phyloP scores from a whole-genome alignment of 2,797 vertebrate genomes.

The Chrysocyon brachyurus region DNA sequence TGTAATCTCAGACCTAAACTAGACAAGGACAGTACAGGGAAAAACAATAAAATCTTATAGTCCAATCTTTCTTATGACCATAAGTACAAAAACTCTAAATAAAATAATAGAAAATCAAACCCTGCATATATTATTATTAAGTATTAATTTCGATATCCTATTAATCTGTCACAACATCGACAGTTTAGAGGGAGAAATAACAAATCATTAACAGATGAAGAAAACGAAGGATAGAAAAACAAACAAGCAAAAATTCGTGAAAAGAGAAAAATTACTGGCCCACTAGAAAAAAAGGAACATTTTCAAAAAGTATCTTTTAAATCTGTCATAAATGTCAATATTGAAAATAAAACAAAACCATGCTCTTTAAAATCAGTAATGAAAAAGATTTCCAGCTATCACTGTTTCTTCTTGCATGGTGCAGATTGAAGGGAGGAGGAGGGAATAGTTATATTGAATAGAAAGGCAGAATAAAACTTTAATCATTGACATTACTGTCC shows the following conservation, averaged over 20 bases:
- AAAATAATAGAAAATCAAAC: conserved; percentile 2
- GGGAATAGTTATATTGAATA: neutral
- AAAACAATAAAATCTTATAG: neutral
- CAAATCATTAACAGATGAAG: neutral
- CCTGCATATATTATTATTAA: neutral
- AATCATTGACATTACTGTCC: neutral
- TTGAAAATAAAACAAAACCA: neutral
- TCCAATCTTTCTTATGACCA: neutral
- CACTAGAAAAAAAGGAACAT: neutral
- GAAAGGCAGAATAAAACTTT: neutral
- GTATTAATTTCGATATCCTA: neutral
- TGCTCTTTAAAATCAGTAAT: neutral
- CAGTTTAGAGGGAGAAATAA: neutral
- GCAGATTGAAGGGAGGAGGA: neutral
- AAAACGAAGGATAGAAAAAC: neutral
- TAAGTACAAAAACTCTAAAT: neutral
- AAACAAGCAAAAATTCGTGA: neutral
- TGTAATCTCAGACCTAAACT: neutral
- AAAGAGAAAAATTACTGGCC: neutral
- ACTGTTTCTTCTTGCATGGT: neutral
- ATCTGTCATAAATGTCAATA: neutral
- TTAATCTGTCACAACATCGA: neutral
- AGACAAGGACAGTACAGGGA: neutral
- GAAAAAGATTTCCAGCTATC: neutral
- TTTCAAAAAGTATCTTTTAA: neutral